A percentile compares a stretch with the other conserved stretches of the same genome.
Conservation (phyloP, 2,797 vertebrate species). For the Karalla daura region DNA sequence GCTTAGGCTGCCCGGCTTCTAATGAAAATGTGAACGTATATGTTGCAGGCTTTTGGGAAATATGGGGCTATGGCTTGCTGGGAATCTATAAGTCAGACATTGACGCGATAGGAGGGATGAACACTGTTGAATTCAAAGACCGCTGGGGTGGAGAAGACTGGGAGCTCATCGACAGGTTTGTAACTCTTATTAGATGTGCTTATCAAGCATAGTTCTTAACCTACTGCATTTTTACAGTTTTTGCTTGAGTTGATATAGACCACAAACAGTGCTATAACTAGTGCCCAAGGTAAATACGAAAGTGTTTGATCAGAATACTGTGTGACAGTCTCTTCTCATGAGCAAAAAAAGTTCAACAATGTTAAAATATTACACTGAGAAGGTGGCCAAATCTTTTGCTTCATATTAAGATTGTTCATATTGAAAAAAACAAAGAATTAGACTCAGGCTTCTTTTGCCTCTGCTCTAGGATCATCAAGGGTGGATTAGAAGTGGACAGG, state of each 20-base stretch:
- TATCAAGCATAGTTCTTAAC: background rate
- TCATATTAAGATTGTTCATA: too few relatives aligned
- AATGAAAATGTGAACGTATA: slow-evolving; percentile 9
- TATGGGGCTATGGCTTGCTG: slow-evolving; percentile 95
- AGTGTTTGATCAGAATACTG: background rate
- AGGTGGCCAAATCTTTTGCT: background rate
- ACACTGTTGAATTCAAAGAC: slow-evolving; percentile 91
- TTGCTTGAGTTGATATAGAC: background rate
- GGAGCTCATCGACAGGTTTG: slow-evolving; percentile 96
- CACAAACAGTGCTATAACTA: background rate
- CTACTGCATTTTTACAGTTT: background rate
- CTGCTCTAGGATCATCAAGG: slow-evolving; percentile 87
- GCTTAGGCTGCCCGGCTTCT: background rate
- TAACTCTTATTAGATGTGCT: background rate
- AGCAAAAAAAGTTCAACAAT: too few relatives aligned
- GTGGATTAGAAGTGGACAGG: slow-evolving; percentile 94
- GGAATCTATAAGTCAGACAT: slow-evolving; percentile 98
- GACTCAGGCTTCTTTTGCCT: slow-evolving; percentile 15
- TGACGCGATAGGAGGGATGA: slow-evolving; percentile 93
- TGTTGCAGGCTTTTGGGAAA: slow-evolving; percentile 93
- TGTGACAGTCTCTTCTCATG: too few relatives aligned
- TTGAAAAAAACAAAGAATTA: background rate
- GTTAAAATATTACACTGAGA: too few relatives aligned
- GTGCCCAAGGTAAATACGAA: too few relatives aligned
- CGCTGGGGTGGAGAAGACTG: slow-evolving; percentile 99